These are phyloP conservation scores for Ryuthela nishihirai DNA, from an alignment of 2,888 invertebrate species.

Conservation along the genomic window DNA sequence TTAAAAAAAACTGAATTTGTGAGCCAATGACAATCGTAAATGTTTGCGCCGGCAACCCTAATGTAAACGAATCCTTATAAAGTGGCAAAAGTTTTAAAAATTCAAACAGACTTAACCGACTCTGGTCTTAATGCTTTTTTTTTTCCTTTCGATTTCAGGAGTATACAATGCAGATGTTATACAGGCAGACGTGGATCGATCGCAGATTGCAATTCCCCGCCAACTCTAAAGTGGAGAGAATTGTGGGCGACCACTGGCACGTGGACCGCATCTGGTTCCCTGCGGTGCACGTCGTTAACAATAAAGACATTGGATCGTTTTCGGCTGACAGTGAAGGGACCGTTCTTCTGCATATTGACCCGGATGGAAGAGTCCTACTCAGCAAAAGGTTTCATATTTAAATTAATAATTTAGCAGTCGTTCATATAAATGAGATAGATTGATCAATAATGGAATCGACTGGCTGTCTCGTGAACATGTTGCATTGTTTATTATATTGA, in stretches of 20 bases:
- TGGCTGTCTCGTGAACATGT: not conserved
- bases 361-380: constrained; percentile 73
- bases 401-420: too few species aligned
- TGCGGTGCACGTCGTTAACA: constrained; percentile 39
- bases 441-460: too few species aligned
- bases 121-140: not conserved
- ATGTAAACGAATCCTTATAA: too few species aligned
- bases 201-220: constrained; percentile 58
- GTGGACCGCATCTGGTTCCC: constrained; percentile 37
- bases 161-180: constrained; percentile 74
- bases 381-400: constrained; percentile 67
- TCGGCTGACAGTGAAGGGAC: constrained; percentile 60
- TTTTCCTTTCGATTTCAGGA: constrained; percentile 58
- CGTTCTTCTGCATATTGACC: constrained; percentile 71
- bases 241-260: constrained; percentile 62
- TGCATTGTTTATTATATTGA: not conserved
- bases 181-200: constrained; percentile 76
- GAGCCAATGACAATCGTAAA: too few species aligned
- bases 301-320: constrained; percentile 57
- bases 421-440: too few species aligned
- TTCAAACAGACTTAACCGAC: too few species aligned
- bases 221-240: constrained; percentile 46
- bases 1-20: too few species aligned
- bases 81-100: too few species aligned
- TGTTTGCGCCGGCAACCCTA: too few species aligned